Percentiles rank a stretch among this genome's conserved stretches.
Evolutionary conservation across 2,888 invertebrate species (phyloP).

Genomic region (Ligdia adustata): DNA sequence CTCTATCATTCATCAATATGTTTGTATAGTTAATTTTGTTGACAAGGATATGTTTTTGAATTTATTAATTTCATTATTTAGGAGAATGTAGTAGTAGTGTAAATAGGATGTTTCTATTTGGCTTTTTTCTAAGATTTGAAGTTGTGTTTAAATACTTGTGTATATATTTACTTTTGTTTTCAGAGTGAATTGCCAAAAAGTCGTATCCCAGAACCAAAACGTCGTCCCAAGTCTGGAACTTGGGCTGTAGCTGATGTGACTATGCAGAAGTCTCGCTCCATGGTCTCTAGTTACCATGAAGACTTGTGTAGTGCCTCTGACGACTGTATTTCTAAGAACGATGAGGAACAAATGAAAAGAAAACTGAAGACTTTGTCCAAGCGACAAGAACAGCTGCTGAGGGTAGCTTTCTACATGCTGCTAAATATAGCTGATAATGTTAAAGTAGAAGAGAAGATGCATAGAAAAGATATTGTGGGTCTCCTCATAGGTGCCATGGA

Average conservation of each 20-base stretch:
- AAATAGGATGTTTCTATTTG: too few relatives aligned
- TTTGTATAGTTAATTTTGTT: too few relatives aligned
- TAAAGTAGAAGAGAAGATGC: slow-evolving; percentile 98
- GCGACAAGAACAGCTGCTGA: slow-evolving; percentile 96
- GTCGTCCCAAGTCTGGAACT: slow-evolving; percentile 90
- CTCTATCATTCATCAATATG: too few relatives aligned
- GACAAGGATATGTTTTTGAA: too few relatives aligned
- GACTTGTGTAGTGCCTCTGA: slow-evolving; percentile 82
- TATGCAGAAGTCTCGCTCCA: slow-evolving; percentile 82
- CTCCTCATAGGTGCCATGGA: slow-evolving; percentile 95
- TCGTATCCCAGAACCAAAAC: slow-evolving; percentile 89
- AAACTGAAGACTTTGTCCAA: slow-evolving; percentile 92
- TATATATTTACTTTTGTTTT: slow-evolving; percentile 25
- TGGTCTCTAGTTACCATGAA: slow-evolving; percentile 89
- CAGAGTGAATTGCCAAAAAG: slow-evolving; percentile 87
- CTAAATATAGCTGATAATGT: slow-evolving; percentile 98
- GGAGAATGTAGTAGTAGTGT: too few relatives aligned
- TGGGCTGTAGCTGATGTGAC: slow-evolving; percentile 84
- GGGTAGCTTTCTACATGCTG: slow-evolving; percentile 96
- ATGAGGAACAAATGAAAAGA: slow-evolving; percentile 90
- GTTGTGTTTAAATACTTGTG: too few relatives aligned
- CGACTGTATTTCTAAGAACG: slow-evolving; percentile 81
- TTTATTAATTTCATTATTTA: too few relatives aligned
- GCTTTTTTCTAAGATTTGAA: neutral
- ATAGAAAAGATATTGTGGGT: slow-evolving; percentile 95